phyloP scores from a whole-genome alignment of 2,888 invertebrate genomes.

The Chrysolina americana region DNA sequence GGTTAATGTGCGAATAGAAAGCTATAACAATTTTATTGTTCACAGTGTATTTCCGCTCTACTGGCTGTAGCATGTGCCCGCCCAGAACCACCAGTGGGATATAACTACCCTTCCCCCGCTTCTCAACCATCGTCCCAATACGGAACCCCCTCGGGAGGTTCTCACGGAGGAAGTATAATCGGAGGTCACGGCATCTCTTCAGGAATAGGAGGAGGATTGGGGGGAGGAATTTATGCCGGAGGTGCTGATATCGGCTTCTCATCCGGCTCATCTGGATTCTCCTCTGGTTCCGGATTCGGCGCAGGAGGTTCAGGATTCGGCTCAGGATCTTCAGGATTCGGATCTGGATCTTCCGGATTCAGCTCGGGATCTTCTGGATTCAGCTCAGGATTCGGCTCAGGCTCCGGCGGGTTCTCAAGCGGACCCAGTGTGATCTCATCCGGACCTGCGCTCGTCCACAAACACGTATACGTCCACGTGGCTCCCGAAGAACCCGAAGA shows the following conservation, averaged over 20 bases:
- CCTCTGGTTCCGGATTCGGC: constrained; percentile 6
- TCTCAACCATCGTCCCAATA: constrained; percentile 63
- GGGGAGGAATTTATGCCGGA: constrained; percentile 12
- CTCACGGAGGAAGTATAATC: constrained; percentile 53
- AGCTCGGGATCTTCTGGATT: constrained; percentile 9
- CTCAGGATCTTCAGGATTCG: constrained; percentile 11
- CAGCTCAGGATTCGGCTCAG: constrained; percentile 8
- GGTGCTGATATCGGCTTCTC: constrained; percentile 9
- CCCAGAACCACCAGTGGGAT: constrained; percentile 76
- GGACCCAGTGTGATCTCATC: constrained; percentile 39
- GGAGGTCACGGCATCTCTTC: constrained; percentile 9
- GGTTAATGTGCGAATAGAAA: no score
- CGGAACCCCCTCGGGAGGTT: constrained; percentile 65
- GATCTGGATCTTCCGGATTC: constrained; percentile 1
- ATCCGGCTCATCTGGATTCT: constrained; percentile 21
- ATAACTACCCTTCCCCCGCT: constrained; percentile 62
- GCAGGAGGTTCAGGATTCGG: constrained; percentile 12
- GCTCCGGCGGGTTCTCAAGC: constrained; percentile 8
- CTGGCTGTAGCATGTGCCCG: constrained; percentile 75
- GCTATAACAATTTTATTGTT: constrained; percentile 31
- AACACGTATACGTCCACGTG: constrained; percentile 91
- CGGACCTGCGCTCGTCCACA: constrained; percentile 79
- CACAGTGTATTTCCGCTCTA: constrained; percentile 64
- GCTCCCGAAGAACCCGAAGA: constrained; percentile 88
- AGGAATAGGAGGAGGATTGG: constrained; percentile 24